Conservation (phyloP, 2,113 vertebrate species). For the Speoplatyrhinus poulsoni region DNA sequence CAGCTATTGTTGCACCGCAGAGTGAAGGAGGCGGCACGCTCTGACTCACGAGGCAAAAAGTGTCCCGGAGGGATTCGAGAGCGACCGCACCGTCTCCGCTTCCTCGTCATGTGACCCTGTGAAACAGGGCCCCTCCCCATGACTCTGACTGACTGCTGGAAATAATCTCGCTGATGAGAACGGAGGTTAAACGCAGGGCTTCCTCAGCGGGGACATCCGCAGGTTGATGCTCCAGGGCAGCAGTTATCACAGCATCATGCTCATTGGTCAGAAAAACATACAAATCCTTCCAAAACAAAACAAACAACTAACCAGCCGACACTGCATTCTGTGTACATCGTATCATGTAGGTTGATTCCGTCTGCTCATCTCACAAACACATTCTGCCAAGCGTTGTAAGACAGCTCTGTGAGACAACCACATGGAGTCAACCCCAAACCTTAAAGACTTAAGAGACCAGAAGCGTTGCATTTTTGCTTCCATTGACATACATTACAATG, state of each 20-base stretch:
- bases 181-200: slow-evolving; percentile 54
- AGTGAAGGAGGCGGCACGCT: slow-evolving; percentile 1
- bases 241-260: too few relatives aligned
- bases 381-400: too few relatives aligned
- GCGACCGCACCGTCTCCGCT: slow-evolving; percentile 50
- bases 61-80: slow-evolving; percentile 46
- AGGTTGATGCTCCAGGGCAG: neutral
- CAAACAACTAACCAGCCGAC: slow-evolving; percentile 4
- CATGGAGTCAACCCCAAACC: too few relatives aligned
- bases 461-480: too few relatives aligned
- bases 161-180: slow-evolving; percentile 59
- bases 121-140: slow-evolving; percentile 36
- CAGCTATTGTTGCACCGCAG: slow-evolving; percentile 56
- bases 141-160: slow-evolving; percentile 37
- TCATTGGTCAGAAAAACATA: neutral
- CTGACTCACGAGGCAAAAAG: neutral
- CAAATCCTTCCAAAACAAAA: slow-evolving; percentile 2
- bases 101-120: slow-evolving; percentile 63
- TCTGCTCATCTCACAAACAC: too few relatives aligned
- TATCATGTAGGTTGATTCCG: too few relatives aligned
- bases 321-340: too few relatives aligned
- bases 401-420: too few relatives aligned
- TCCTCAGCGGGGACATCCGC: slow-evolving; percentile 14
- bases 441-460: too few relatives aligned
- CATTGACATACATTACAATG: too few relatives aligned